Conservation (phyloP, 1,140 invertebrate genomes). For the Papilio xuthus region DNA sequence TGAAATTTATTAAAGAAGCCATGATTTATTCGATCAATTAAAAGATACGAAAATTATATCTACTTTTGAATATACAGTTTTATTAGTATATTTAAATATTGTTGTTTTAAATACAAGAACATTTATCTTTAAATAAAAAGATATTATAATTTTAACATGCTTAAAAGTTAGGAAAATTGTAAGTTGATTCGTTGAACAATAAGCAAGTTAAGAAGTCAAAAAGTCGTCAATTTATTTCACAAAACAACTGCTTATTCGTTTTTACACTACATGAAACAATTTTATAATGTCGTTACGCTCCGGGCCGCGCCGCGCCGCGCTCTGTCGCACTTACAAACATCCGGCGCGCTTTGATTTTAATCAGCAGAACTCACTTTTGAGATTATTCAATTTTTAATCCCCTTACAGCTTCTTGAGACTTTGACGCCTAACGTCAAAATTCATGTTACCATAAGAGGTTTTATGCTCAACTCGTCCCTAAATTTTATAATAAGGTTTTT, state of each 20-base stretch:
- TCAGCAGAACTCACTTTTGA: constrained; percentile 27
- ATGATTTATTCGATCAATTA: neutral
- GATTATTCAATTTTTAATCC: constrained; percentile 22
- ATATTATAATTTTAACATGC: neutral
- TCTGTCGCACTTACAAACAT: constrained; percentile 34
- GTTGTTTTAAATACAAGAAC: neutral
- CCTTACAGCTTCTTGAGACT: neutral
- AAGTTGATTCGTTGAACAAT: neutral
- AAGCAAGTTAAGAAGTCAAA: neutral
- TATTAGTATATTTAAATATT: too few species aligned
- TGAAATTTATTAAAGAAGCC: neutral
- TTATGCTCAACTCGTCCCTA: neutral
- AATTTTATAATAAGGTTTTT: neutral
- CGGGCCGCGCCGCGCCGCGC: neutral
- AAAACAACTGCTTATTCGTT: constrained; percentile 28
- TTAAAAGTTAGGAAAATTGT: neutral
- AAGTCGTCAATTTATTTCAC: neutral
- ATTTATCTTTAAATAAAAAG: neutral
- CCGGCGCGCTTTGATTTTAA: constrained; percentile 37
- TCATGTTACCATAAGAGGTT: neutral
- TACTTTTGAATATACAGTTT: neutral
- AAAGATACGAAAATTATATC: neutral
- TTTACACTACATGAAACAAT: constrained; percentile 37
- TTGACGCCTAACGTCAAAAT: neutral
- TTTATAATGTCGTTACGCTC: constrained; percentile 34